Conservation (phyloP, 2,113 vertebrate species). For the Penelope pileata region DNA sequence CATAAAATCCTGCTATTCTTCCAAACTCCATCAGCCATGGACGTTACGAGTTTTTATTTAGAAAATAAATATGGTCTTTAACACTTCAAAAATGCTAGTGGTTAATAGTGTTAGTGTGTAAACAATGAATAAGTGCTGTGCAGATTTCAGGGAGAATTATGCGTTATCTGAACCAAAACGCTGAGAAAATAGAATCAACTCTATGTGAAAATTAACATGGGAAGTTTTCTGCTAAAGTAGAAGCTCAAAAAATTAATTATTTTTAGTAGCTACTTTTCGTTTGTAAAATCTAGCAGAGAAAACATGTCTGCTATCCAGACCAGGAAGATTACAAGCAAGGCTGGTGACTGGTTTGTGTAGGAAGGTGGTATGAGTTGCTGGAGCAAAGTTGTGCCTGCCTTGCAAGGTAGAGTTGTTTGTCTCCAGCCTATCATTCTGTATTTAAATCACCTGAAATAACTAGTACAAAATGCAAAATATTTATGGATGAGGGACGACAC, state of each 20-base stretch:
- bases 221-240: background rate
- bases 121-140: background rate
- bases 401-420: background rate
- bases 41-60: background rate
- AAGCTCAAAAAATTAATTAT: background rate
- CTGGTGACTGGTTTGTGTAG: background rate
- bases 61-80: background rate
- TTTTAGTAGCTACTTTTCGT: background rate
- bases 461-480: background rate
- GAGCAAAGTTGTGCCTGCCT: background rate
- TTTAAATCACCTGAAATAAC: background rate
- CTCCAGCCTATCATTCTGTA: background rate
- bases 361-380: background rate
- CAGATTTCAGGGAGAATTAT: background rate
- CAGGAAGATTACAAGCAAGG: background rate
- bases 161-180: background rate
- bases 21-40: background rate
- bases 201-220: background rate
- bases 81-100: background rate
- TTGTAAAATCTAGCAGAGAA: background rate
- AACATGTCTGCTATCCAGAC: background rate
- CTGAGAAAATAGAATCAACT: background rate
- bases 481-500: background rate
- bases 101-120: background rate
- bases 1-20: background rate